A percentile compares a stretch with the other conserved stretches of the same genome.
Conservation (phyloP, 2,888 invertebrate species). For the Tridacna crocea region DNA sequence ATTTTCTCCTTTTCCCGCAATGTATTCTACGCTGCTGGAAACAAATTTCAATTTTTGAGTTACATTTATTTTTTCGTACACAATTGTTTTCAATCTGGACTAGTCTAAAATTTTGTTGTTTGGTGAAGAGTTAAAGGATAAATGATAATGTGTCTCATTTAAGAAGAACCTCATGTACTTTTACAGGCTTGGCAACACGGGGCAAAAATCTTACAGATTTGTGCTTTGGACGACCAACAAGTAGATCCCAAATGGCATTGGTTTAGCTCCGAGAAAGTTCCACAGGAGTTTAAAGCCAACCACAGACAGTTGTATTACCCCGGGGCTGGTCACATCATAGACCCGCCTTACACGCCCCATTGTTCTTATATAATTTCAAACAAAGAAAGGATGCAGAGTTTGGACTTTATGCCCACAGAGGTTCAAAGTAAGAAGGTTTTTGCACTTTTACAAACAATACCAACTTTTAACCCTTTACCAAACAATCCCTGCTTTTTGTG, state of each 20-base stretch:
- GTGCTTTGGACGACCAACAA: constrained; percentile 50
- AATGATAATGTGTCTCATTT: too few species aligned
- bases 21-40: too few species aligned
- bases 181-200: constrained; percentile 56
- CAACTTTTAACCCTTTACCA: neutral
- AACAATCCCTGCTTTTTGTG: too few species aligned
- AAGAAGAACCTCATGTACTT: neutral
- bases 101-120: too few species aligned
- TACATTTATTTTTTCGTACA: too few species aligned
- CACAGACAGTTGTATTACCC: constrained; percentile 26
- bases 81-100: too few species aligned
- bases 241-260: constrained; percentile 38
- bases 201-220: constrained; percentile 45
- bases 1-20: too few species aligned
- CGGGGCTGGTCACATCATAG: constrained; percentile 55
- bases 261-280: constrained; percentile 29
- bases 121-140: too few species aligned
- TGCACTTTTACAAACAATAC: neutral
- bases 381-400: constrained; percentile 25
- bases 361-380: constrained; percentile 8
- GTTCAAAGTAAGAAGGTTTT: constrained; percentile 25
- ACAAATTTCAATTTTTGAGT: too few species aligned
- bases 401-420: constrained; percentile 34
- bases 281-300: constrained; percentile 38
- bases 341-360: constrained; percentile 48